Conservation (phyloP, 2,797 vertebrate genomes). For the Tarsius wallacei region DNA sequence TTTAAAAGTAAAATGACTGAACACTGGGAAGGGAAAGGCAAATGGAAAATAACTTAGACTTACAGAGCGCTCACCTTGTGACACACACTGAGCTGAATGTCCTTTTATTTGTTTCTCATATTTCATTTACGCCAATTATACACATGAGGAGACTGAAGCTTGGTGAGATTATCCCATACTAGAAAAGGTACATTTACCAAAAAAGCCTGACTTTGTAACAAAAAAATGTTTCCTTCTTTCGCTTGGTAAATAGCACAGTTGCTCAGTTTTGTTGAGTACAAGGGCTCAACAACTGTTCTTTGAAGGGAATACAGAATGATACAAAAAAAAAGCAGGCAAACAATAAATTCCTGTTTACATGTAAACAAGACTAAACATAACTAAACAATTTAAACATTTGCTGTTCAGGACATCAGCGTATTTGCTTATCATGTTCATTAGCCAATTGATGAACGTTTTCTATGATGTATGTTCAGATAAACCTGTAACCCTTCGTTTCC, state of each 20-base stretch:
- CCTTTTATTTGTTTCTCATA: not conserved
- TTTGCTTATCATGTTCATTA: not conserved
- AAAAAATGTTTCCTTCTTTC: not conserved
- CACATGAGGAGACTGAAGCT: not conserved
- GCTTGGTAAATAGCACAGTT: not conserved
- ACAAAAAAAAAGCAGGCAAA: not conserved
- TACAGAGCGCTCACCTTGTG: not conserved
- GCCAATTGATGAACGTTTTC: not conserved
- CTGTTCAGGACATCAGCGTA: not conserved
- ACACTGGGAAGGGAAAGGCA: not conserved
- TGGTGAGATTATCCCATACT: not conserved
- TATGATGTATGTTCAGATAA: not conserved
- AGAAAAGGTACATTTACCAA: not conserved
- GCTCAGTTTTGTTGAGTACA: not conserved
- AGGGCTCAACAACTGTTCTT: not conserved
- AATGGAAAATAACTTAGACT: not conserved
- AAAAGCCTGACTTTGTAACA: not conserved
- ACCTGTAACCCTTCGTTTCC: not conserved
- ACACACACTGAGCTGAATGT: not conserved
- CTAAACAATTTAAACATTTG: not conserved
- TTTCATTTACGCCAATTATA: not conserved
- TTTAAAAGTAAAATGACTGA: slow-evolving; percentile 78
- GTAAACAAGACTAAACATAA: not conserved
- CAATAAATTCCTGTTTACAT: not conserved
- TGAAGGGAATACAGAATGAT: not conserved